Percentiles rank a stretch among this genome's conserved stretches.
Conservation (phyloP, 2,113 vertebrate genomes). For the Passer domesticus region DNA sequence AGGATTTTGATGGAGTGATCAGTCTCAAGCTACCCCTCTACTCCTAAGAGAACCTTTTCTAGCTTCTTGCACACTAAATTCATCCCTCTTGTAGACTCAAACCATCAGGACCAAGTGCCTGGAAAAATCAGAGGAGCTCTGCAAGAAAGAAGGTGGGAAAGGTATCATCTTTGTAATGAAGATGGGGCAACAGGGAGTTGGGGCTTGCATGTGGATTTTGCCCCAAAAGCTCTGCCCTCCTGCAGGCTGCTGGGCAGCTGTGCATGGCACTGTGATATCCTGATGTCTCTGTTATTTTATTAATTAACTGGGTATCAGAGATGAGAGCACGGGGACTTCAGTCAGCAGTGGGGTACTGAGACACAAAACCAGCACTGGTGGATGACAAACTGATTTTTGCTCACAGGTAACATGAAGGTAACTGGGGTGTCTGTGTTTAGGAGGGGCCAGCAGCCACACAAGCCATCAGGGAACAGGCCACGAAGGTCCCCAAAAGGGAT, state of each 20-base stretch:
- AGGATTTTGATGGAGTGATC: not conserved
- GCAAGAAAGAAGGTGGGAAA: not conserved
- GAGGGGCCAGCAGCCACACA: not conserved
- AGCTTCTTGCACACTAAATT: not conserved
- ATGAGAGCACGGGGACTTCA: not conserved
- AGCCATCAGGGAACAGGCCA: not conserved
- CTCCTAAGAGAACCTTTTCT: not conserved
- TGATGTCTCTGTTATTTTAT: not conserved
- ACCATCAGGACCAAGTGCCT: not conserved
- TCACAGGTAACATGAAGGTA: not conserved
- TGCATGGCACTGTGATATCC: not conserved
- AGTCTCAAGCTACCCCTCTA: not conserved
- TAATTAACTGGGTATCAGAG: not conserved
- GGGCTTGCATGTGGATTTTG: not conserved
- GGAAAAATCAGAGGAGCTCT: not conserved
- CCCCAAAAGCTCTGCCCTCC: not conserved
- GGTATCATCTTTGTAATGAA: not conserved
- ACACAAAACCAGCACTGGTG: not conserved
- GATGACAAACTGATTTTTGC: not conserved
- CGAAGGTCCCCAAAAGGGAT: not conserved
- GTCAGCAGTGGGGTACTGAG: not conserved
- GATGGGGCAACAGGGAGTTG: not conserved
- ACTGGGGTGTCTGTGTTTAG: not conserved
- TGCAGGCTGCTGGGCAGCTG: not conserved
- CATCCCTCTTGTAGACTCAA: not conserved